Conservation (phyloP, 2,113 vertebrate genomes). For the Apistogramma diplotaenia region DNA sequence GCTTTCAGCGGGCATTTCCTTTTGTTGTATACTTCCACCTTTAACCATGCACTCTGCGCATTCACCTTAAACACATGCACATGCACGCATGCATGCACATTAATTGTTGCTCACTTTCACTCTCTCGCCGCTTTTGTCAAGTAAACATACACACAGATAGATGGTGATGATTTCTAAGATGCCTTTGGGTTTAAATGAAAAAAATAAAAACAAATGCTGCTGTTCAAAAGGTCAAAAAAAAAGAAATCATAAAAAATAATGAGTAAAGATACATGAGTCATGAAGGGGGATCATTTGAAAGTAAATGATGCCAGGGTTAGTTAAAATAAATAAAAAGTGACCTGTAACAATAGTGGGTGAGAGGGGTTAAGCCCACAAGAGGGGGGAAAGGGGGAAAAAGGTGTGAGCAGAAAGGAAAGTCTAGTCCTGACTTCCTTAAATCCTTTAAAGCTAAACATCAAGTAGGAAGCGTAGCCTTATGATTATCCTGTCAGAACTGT, state of each 20-base stretch:
- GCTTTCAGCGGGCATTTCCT: conserved; percentile 28
- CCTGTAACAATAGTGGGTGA: not conserved
- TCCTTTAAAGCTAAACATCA: not conserved
- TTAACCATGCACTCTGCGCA: conserved; percentile 62
- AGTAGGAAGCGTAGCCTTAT: not conserved
- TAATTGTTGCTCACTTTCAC: conserved; percentile 25
- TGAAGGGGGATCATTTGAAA: not conserved
- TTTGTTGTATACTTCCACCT: conserved; percentile 61
- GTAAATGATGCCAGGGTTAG: not conserved
- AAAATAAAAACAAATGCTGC: not conserved
- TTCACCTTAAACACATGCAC: conserved; percentile 61
- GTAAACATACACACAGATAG: conserved; percentile 6
- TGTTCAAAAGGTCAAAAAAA: not conserved
- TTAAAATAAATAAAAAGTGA: not conserved
- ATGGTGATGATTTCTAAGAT: not conserved
- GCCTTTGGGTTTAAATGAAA: not conserved
- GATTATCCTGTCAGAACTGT: not conserved
- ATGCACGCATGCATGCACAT: conserved; percentile 68
- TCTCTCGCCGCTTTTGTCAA: not conserved
- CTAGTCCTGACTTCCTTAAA: not conserved
- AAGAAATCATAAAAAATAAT: not conserved
- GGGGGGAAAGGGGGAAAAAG: not conserved
- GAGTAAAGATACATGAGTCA: not conserved
- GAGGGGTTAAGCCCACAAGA: not conserved
- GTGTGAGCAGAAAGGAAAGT: not conserved